Evolutionary conservation across 2,797 vertebrate species (phyloP).

Genomic region (Pogoniulus pusillus): DNA sequence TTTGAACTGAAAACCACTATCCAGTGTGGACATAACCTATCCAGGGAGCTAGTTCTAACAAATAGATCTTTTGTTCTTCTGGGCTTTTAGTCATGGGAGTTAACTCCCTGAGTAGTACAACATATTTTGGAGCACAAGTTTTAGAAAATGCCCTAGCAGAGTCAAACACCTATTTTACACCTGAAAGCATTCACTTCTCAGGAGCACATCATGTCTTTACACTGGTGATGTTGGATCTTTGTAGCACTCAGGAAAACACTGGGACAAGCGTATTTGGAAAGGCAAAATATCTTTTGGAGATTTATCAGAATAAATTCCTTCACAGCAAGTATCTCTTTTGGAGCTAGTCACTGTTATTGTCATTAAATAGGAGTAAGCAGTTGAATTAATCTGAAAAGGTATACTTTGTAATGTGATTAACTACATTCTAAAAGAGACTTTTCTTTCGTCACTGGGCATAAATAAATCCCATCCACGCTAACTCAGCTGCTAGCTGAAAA

Average conservation of each 20-base stretch:
- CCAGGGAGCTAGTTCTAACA: too few species aligned
- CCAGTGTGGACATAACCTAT: too few species aligned
- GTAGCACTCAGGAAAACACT: not conserved
- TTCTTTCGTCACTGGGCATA: not conserved
- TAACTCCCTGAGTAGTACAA: not conserved
- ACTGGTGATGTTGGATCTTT: not conserved
- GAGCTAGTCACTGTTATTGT: not conserved
- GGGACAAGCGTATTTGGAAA: not conserved
- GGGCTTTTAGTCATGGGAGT: too few species aligned
- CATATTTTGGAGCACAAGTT: not conserved
- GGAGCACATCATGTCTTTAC: not conserved
- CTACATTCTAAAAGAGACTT: not conserved
- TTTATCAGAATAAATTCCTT: not conserved
- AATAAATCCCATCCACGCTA: not conserved
- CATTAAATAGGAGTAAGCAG: not conserved
- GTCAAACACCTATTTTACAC: not conserved
- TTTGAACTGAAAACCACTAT: too few species aligned
- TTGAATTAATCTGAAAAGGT: not conserved
- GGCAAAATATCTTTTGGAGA: not conserved
- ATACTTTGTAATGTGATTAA: not conserved
- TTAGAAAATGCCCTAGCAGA: not conserved
- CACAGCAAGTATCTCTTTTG: not conserved
- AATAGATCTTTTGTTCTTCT: too few species aligned
- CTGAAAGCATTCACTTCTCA: not conserved
- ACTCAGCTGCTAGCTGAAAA: not conserved